A percentile compares a stretch with the other conserved stretches of the same genome.
These are phyloP conservation scores for Beaufortia kweichowensis DNA, from an alignment of 2,113 vertebrate species.

Conservation along the genomic window DNA sequence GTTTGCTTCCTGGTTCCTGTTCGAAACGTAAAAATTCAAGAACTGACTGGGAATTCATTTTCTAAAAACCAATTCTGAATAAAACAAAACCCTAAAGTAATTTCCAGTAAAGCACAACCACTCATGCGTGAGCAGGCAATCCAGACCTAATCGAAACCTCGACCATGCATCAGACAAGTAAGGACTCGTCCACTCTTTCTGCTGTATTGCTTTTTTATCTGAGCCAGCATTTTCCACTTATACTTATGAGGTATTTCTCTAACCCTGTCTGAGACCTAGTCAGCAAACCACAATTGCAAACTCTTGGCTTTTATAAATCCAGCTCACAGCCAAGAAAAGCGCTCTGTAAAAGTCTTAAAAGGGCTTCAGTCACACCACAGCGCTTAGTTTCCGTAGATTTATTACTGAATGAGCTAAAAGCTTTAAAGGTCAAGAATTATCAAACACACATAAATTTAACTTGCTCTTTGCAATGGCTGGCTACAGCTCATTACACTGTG, in stretches of 20 bases:
- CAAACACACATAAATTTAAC: slow-evolving; percentile 10
- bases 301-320: slow-evolving; percentile 18
- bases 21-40: too few species aligned
- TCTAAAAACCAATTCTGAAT: background rate
- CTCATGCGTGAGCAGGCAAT: background rate
- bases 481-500: background rate
- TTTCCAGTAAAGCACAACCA: background rate
- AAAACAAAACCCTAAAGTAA: too few species aligned
- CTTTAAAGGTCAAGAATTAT: slow-evolving; percentile 10
- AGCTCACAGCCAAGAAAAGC: slow-evolving; percentile 47
- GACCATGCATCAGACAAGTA: slow-evolving; percentile 21
- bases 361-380: background rate
- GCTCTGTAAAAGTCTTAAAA: background rate
- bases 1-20: too few species aligned
- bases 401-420: slow-evolving; percentile 15
- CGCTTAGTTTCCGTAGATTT: background rate
- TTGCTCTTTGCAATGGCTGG: background rate
- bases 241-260: slow-evolving; percentile 32
- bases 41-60: too few species aligned
- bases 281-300: slow-evolving; percentile 55
- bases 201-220: slow-evolving; percentile 17
- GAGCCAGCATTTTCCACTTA: slow-evolving; percentile 43
- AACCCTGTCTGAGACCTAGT: slow-evolving; percentile 29
- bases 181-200: slow-evolving; percentile 3
- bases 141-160: background rate